Conservation (phyloP, 2,888 invertebrate species). For the Linnaemya tessellans region DNA sequence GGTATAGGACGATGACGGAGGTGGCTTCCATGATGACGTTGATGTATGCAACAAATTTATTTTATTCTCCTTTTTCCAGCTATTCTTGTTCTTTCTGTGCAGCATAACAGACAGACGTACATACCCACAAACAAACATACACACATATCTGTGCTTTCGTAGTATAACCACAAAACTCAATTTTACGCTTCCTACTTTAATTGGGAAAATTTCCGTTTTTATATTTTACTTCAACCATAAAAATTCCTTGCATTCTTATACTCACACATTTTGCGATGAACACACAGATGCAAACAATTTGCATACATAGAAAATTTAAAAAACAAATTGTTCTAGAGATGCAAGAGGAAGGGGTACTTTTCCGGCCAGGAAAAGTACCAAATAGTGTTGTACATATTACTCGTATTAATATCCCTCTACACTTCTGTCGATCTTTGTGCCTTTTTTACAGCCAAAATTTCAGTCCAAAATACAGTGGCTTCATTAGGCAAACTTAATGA, state of each 20-base stretch:
- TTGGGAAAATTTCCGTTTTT: constrained; percentile 69
- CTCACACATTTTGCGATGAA: background rate
- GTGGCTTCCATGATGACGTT: constrained; percentile 35
- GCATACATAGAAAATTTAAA: background rate
- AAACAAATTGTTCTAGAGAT: background rate
- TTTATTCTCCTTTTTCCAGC: background rate
- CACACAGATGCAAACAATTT: background rate
- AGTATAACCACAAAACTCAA: constrained; percentile 64
- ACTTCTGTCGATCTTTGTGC: no score
- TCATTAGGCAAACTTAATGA: no score
- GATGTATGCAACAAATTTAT: constrained; percentile 59
- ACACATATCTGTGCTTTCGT: background rate
- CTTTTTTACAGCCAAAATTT: no score
- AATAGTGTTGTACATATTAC: no score
- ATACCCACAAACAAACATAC: background rate
- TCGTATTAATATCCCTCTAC: no score
- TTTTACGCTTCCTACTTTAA: constrained; percentile 69
- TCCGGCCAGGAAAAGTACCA: background rate
- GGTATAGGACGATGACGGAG: constrained; percentile 19
- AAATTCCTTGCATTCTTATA: constrained; percentile 62
- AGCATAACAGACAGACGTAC: background rate
- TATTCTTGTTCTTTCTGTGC: constrained; percentile 63
- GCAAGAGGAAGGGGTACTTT: background rate
- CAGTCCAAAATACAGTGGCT: no score
- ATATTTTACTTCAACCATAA: constrained; percentile 64